These are phyloP conservation scores for Pristionchus arcanus DNA, from an alignment of 2,888 invertebrate species.

Conservation along the genomic window DNA sequence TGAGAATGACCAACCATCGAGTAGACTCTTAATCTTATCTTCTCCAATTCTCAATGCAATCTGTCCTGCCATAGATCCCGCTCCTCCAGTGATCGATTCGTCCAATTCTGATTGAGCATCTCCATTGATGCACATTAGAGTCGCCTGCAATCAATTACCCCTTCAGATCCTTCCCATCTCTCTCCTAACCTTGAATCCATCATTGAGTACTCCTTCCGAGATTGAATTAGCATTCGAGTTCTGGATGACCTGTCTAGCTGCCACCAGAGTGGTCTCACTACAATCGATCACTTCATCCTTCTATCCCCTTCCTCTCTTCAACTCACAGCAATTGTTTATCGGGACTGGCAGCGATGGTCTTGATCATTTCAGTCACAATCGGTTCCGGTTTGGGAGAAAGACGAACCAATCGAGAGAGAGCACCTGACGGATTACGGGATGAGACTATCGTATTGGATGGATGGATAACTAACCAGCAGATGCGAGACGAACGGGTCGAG, in stretches of 20 bases:
- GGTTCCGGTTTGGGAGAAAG: conserved; percentile 96
- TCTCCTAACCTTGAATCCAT: conserved; percentile 52
- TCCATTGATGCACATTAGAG: conserved; percentile 34
- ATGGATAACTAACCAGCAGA: conserved; percentile 59
- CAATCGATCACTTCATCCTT: conserved; percentile 52
- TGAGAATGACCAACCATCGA: conserved; percentile 55
- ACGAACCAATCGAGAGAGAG: conserved; percentile 72
- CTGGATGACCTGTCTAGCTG: conserved; percentile 93
- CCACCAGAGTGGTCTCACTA: conserved; percentile 93
- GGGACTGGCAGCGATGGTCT: conserved; percentile 87
- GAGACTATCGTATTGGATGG: background rate
- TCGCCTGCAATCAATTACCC: background rate
- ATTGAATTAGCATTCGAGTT: conserved; percentile 30
- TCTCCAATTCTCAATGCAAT: conserved; percentile 62
- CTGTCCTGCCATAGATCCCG: conserved; percentile 69
- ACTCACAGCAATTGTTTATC: conserved; percentile 87
- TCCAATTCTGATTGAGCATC: conserved; percentile 41
- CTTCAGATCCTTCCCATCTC: background rate
- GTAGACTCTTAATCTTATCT: conserved; percentile 51
- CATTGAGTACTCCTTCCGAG: conserved; percentile 24
- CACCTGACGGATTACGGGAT: conserved; percentile 52
- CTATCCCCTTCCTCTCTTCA: background rate
- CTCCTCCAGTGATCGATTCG: conserved; percentile 42
- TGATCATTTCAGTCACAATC: conserved; percentile 93
- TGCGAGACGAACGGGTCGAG: conserved; percentile 67